Evolutionary conservation across 2,797 vertebrate species (phyloP).

Genomic region (Todus mexicanus): DNA sequence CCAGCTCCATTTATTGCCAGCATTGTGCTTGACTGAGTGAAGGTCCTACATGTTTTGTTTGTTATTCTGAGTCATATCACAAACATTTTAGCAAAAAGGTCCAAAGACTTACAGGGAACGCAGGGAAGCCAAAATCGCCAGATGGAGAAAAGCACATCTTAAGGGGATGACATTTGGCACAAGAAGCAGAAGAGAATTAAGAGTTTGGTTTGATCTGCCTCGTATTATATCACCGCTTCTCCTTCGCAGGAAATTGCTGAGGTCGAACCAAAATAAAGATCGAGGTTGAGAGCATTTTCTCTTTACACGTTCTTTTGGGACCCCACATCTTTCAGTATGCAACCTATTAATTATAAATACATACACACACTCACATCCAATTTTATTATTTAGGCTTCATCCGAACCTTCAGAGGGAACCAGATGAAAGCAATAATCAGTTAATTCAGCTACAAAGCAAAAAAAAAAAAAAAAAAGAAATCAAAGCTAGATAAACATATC

Average conservation of each 20-base stretch:
- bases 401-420: conserved; percentile 44
- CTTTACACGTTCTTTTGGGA: conserved; percentile 12
- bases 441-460: conserved; percentile 48
- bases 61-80: conserved; percentile 76
- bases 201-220: conserved; percentile 32
- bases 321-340: conserved; percentile 20
- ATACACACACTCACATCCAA: conserved; percentile 47
- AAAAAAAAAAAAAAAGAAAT: background rate
- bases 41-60: conserved; percentile 65
- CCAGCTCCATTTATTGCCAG: conserved; percentile 50
- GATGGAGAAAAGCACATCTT: conserved; percentile 57
- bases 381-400: conserved; percentile 51
- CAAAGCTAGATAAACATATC: conserved; percentile 57
- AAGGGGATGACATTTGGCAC: conserved; percentile 48
- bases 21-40: conserved; percentile 16
- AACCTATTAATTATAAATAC: conserved; percentile 52
- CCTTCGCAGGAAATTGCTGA: conserved; percentile 16
- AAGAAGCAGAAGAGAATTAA: conserved; percentile 2
- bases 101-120: conserved; percentile 59
- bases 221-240: background rate
- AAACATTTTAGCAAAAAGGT: conserved; percentile 67
- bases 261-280: conserved; percentile 21
- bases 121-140: conserved; percentile 47
- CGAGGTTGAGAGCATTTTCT: background rate
- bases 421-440: conserved; percentile 61